Evolutionary conservation across 2,113 vertebrate genomes (phyloP).

Genomic region (Lycaon pictus): DNA sequence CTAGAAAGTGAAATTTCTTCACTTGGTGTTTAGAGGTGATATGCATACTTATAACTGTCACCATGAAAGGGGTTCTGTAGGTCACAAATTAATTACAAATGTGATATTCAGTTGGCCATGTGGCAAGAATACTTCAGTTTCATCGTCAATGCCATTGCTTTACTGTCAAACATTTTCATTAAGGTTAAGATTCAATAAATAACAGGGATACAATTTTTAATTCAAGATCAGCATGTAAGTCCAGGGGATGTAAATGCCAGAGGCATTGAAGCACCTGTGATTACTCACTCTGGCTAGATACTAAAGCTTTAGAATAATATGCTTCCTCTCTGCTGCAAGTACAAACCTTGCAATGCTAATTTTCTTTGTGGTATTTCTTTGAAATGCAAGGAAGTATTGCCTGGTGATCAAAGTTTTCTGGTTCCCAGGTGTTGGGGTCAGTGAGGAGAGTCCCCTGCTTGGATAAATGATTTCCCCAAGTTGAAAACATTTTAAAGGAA

Average conservation of each 20-base stretch:
- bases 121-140: slow-evolving; percentile 20
- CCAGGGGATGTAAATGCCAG: slow-evolving; percentile 36
- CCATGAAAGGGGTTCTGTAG: neutral
- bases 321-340: slow-evolving; percentile 46
- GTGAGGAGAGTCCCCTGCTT: slow-evolving; percentile 33
- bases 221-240: slow-evolving; percentile 7
- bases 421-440: slow-evolving; percentile 55
- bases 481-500: slow-evolving; percentile 68
- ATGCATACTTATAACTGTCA: neutral
- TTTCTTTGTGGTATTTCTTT: slow-evolving; percentile 72
- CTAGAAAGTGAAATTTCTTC: neutral
- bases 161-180: slow-evolving; percentile 43
- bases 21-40: neutral
- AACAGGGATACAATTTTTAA: slow-evolving; percentile 49
- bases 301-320: slow-evolving; percentile 30
- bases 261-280: neutral
- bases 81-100: slow-evolving; percentile 53
- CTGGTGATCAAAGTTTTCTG: neutral
- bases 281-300: slow-evolving; percentile 41
- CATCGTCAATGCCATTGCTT: neutral
- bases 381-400: slow-evolving; percentile 51
- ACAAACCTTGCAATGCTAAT: slow-evolving; percentile 47
- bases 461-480: slow-evolving; percentile 57
- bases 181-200: slow-evolving; percentile 57
- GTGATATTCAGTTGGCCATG: slow-evolving; percentile 42